Evolutionary conservation across 1,140 invertebrate genomes (phyloP), one percentile per base, ranked within the genome.

Genomic region (Thrips palmi): DNA sequence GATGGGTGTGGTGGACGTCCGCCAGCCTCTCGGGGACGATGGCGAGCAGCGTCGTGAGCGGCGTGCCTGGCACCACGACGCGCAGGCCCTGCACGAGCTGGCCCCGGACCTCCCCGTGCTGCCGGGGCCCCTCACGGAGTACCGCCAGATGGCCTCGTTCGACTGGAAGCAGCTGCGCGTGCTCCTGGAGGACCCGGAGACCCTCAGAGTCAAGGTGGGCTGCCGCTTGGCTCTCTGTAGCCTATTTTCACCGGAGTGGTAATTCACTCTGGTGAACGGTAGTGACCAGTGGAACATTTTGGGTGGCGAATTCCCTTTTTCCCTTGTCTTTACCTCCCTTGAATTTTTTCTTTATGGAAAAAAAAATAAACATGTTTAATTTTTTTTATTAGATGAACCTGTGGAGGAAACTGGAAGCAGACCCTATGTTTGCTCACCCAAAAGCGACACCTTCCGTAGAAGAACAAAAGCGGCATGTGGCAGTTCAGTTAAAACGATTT

Each of bases 91-190:
- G n/a, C n/a, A n/a, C n/a, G n/a, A n/a, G n/a, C n/a, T n/a, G n/a
- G n/a, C n/a, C n/a, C n/a, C n/a, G n/a, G n/a, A n/a, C n/a, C n/a
- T n/a, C n/a, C n/a, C n/a, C 24, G 12, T 77, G 41, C 73, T 74
- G 1, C 53, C 49, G n/a, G 80, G 84, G 11, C 78, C 79, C 1
- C 52, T 91, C 17, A 71, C 77, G 46, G 44, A 44, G 6, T 88
- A 85, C 48, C 65, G 87, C 39, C 70, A 72, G 37, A 65, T 66
- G 43, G 76, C 82, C 1, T 70, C 71, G 2, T 91, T 91, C 53
- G 68, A 83, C 51, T 89, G 84, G 77, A 81, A 82, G 47, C 65
- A 70, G 38, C 67, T 91, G 63, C 78, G 72, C 54, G 40, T 82
- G 2, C 59, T 72, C 45, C 62, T 87, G 15, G 74, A 86, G 47